A percentile compares a stretch with the other conserved stretches of the same genome.
phyloP scores from a whole-genome alignment of 1,140 invertebrate genomes.

The Cheumatopsyche charites region DNA sequence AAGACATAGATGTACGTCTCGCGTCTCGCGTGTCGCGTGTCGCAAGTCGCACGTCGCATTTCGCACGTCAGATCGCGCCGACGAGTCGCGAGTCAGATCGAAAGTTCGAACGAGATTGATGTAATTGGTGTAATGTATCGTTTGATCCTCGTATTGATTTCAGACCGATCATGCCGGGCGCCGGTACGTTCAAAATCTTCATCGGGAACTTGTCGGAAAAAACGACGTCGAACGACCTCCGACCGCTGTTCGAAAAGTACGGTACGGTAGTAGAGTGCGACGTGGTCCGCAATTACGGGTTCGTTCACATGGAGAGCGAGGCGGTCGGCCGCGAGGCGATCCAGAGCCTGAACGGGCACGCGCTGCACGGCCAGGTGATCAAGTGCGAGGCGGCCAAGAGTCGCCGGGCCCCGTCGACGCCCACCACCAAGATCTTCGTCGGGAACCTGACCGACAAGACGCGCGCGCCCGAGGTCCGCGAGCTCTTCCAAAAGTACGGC shows the following conservation, averaged over 20 bases:
- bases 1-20: too few species aligned
- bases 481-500: slow-evolving; percentile 86
- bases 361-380: slow-evolving; percentile 86
- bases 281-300: slow-evolving; percentile 96
- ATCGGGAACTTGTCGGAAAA: slow-evolving; percentile 93
- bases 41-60: too few species aligned
- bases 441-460: slow-evolving; percentile 89
- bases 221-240: slow-evolving; percentile 82
- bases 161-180: slow-evolving; percentile 76
- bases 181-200: slow-evolving; percentile 93
- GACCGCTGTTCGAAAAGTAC: slow-evolving; percentile 91
- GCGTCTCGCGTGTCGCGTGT: too few species aligned
- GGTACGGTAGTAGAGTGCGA: slow-evolving; percentile 96
- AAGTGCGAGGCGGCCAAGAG: slow-evolving; percentile 91
- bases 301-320: slow-evolving; percentile 96
- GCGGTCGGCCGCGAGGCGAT: slow-evolving; percentile 89
- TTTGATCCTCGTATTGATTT: slow-evolving; percentile 27
- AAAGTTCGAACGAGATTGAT: too few species aligned
- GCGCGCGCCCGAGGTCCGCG: slow-evolving; percentile 83
- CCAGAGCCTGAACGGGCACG: slow-evolving; percentile 86
- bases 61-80: too few species aligned
- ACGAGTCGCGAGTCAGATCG: too few species aligned
- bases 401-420: slow-evolving; percentile 81
- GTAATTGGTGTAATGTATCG: background rate
- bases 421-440: slow-evolving; percentile 89